A percentile compares a stretch with the other conserved stretches of the same genome.
Conservation (phyloP, 2,888 invertebrate genomes). For the Trissonchulus latispiculum region DNA sequence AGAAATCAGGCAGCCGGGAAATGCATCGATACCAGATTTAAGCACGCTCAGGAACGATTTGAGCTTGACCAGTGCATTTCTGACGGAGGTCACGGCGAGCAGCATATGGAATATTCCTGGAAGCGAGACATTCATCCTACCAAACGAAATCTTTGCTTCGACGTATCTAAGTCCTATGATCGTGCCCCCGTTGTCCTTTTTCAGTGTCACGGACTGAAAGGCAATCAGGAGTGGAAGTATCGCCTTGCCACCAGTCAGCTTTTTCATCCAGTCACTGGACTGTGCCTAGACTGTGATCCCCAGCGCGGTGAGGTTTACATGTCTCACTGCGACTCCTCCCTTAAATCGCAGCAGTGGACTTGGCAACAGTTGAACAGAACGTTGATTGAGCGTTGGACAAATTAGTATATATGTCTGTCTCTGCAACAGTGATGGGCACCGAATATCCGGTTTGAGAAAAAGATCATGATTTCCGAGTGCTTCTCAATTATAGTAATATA, state of each 20-base stretch:
- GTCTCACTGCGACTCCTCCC: slow-evolving; percentile 52
- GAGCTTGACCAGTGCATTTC: slow-evolving; percentile 50
- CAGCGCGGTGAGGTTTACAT: slow-evolving; percentile 58
- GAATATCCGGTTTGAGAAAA: too few species aligned
- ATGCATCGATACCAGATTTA: slow-evolving; percentile 54
- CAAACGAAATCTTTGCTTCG: slow-evolving; percentile 66
- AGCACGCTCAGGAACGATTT: slow-evolving; percentile 46
- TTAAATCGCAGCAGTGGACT: slow-evolving; percentile 62
- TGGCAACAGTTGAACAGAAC: slow-evolving; percentile 52
- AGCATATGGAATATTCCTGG: slow-evolving; percentile 56
- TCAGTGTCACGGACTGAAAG: slow-evolving; percentile 72
- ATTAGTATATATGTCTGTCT: too few species aligned
- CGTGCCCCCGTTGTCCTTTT: slow-evolving; percentile 65
- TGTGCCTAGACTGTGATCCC: slow-evolving; percentile 67
- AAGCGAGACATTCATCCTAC: slow-evolving; percentile 64
- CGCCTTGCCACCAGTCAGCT: slow-evolving; percentile 56
- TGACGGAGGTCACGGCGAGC: slow-evolving; percentile 52
- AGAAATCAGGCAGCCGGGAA: slow-evolving; percentile 46
- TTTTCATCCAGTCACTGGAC: slow-evolving; percentile 61
- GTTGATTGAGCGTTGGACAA: too few species aligned
- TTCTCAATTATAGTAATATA: too few species aligned
- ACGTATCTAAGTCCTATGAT: slow-evolving; percentile 58
- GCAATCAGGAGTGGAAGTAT: slow-evolving; percentile 81
- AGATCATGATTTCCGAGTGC: too few species aligned
- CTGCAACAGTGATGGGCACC: too few species aligned